Evolutionary conservation across 1,140 invertebrate species (phyloP), one percentile per base, ranked within the genome.

Genomic region (Aphelinus certus): DNA sequence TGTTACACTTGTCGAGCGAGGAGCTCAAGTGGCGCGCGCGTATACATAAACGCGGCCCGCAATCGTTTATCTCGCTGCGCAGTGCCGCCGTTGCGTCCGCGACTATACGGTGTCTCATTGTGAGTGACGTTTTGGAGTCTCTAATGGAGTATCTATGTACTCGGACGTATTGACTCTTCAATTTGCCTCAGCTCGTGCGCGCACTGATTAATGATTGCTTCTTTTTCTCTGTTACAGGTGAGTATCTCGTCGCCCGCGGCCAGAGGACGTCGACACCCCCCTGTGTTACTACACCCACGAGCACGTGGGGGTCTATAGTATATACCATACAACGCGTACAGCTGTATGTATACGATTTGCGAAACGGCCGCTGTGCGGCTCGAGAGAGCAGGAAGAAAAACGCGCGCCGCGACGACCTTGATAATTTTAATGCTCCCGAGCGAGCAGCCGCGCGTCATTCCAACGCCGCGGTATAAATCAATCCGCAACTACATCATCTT

Each of bases 221-320:
- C 10, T 62, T 63, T 55, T 61, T 74, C 48, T 68, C 57, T 68
- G 72, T 74, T 74, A 1, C 72, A 74, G 72, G 72, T 74, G 65
- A 74, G 72, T 74, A 71, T 47, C 26, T 26, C 26, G 26, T 63
- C 42, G 26, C 4, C 3, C 42, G 4, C 61, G 9, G 55, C 53
- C n/a, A n/a, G 5, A 10, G 10, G 53, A 55, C 53, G 53, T 55
- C 53, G 10, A 55, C 26, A 26, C 26, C 26, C 26, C 26, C 26
- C 26, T 26, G 26, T 26, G 26, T 26, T 26, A 26, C 26, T 26
- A 26, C 26, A 26, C 26, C 26, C 26, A 26, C 26, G 26, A 26
- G 26, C 26, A 26, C 26, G 26, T 26, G 26, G 26, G 26, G 26
- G 26, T 26, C 26, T 26, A 26, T 26, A 26, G 26, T 26, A 26